A percentile compares a stretch with the other conserved stretches of the same genome.
Evolutionary conservation across 2,888 invertebrate genomes (phyloP).

Genomic region (Frankliniella fusca): DNA sequence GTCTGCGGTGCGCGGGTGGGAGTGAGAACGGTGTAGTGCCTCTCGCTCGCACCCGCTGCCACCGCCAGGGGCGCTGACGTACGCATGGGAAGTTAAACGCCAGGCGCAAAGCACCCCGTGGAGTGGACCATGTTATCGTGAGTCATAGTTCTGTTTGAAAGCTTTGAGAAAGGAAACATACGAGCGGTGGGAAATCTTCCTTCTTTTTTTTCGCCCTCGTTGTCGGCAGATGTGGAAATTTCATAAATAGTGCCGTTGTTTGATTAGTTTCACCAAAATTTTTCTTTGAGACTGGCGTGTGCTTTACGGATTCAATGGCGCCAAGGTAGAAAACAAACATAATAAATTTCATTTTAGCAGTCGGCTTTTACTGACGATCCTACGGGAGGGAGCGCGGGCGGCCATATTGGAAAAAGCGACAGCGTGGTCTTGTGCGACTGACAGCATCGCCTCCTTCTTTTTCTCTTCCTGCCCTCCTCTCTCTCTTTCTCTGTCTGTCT

Average conservation of each 20-base stretch:
- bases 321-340: not conserved
- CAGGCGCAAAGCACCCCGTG: no score
- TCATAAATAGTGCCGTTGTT: not conserved
- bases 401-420: constrained; percentile 17
- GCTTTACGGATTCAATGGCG: not conserved
- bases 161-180: no score
- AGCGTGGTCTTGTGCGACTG: not conserved
- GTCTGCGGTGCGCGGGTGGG: no score
- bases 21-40: no score
- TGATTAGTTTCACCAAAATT: not conserved
- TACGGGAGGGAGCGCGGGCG: not conserved
- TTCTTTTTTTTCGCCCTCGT: not conserved
- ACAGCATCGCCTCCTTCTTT: not conserved
- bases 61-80: no score
- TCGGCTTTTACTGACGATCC: not conserved
- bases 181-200: not conserved
- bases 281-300: not conserved
- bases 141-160: no score
- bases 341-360: not conserved
- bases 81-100: no score
- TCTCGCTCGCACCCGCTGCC: no score
- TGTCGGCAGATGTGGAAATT: not conserved
- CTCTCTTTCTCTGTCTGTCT: not conserved
- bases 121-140: no score
- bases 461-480: not conserved